Evolutionary conservation across 2,888 invertebrate genomes (phyloP).

Genomic region (Dasysyrphus tricinctus): DNA sequence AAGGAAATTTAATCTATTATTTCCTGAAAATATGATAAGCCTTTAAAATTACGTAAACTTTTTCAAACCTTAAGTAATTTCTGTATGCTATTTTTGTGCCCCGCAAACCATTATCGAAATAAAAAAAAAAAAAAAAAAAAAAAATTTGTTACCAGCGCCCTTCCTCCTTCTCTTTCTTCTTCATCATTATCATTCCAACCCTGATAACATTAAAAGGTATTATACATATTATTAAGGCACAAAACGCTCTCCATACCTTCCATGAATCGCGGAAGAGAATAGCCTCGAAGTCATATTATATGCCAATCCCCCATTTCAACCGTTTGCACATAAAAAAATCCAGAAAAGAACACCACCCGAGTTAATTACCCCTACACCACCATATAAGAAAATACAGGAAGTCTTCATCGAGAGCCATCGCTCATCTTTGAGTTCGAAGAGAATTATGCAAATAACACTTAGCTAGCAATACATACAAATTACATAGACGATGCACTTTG

Average conservation of each 20-base stretch:
- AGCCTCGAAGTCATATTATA: slow-evolving; percentile 33
- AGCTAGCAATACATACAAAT: slow-evolving; percentile 46
- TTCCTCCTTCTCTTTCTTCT: too few species aligned
- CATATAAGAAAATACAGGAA: slow-evolving; percentile 63
- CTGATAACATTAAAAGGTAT: not conserved
- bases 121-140: too few species aligned
- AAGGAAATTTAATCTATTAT: too few species aligned
- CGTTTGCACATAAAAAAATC: not conserved
- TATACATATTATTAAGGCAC: slow-evolving; percentile 2
- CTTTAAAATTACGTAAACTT: too few species aligned
- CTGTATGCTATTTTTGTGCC: too few species aligned
- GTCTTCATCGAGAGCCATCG: slow-evolving; percentile 29
- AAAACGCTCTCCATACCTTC: slow-evolving; percentile 14
- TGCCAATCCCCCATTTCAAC: slow-evolving; percentile 36
- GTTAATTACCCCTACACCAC: slow-evolving; percentile 54
- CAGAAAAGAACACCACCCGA: slow-evolving; percentile 19
- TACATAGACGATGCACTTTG: slow-evolving; percentile 24
- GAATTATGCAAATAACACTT: slow-evolving; percentile 72
- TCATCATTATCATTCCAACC: slow-evolving; percentile 17
- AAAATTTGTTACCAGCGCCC: too few species aligned
- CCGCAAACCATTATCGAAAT: too few species aligned
- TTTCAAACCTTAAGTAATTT: too few species aligned
- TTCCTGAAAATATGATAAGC: too few species aligned
- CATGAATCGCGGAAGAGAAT: slow-evolving; percentile 48
- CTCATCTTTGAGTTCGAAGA: slow-evolving; percentile 8